These are phyloP conservation scores for Eriocheir sinensis DNA, from an alignment of 1,140 invertebrate species.

Conservation along the genomic window DNA sequence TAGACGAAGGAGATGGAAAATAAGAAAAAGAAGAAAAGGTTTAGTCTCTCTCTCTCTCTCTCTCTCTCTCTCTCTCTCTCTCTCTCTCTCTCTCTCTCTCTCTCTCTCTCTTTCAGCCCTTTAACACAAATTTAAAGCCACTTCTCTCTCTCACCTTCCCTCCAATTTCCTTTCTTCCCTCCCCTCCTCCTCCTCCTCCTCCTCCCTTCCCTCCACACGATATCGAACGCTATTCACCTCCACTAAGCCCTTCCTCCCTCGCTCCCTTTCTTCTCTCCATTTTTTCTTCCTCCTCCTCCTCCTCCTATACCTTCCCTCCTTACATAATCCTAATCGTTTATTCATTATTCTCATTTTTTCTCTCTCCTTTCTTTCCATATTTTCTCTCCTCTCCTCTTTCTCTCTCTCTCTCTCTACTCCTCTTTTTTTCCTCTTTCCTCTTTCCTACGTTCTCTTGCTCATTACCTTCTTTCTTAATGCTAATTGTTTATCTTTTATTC, in stretches of 20 bases:
- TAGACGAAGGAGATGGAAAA: too few species aligned
- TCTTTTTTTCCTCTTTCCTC: background rate
- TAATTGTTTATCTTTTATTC: background rate
- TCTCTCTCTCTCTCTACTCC: background rate
- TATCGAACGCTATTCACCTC: too few species aligned
- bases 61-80: background rate
- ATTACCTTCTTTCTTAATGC: too few species aligned
- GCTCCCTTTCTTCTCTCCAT: too few species aligned
- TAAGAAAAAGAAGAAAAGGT: too few species aligned
- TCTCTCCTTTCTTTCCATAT: background rate
- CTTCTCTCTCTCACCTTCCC: background rate
- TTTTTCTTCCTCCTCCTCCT: too few species aligned
- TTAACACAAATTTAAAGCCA: background rate
- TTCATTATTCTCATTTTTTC: background rate
- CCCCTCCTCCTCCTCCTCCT: background rate
- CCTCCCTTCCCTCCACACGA: too few species aligned
- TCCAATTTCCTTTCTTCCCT: background rate
- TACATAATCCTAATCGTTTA: background rate
- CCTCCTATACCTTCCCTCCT: background rate
- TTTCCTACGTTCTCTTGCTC: background rate
- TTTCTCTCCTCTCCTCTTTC: background rate
- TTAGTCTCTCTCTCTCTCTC: background rate
- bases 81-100: constrained; percentile 1
- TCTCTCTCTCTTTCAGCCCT: background rate
- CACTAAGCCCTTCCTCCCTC: too few species aligned